Evolutionary conservation across 2,113 vertebrate genomes (phyloP).

Genomic region (Octodon degus): DNA sequence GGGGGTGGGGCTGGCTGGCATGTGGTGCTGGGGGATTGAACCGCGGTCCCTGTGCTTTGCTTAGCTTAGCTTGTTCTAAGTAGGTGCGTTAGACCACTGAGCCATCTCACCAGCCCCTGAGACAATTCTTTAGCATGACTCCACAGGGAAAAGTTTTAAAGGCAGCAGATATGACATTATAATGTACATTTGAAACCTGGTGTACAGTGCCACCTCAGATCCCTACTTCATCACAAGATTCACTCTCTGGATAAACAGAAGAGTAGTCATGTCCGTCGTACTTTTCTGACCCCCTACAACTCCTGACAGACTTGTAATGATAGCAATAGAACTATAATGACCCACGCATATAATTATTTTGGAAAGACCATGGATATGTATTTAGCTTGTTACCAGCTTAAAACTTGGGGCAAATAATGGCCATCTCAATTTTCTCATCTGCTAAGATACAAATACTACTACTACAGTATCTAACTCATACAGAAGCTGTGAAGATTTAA

Average conservation of each 20-base stretch:
- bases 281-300: conserved; percentile 27
- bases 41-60: too few relatives aligned
- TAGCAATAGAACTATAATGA: conserved; percentile 42
- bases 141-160: conserved; percentile 33
- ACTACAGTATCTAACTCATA: neutral
- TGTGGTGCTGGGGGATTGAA: too few relatives aligned
- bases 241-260: conserved; percentile 1
- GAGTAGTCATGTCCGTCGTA: neutral
- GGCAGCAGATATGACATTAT: neutral
- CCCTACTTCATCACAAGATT: conserved; percentile 18
- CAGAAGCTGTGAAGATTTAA: conserved; percentile 6
- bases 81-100: too few relatives aligned
- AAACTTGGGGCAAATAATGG: conserved; percentile 1
- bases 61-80: too few relatives aligned
- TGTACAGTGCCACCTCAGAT: conserved; percentile 21
- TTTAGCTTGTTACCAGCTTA: conserved; percentile 33
- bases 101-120: too few relatives aligned
- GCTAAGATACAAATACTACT: conserved; percentile 31
- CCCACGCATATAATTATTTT: conserved; percentile 34
- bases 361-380: conserved; percentile 23
- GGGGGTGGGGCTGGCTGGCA: too few relatives aligned
- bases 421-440: conserved; percentile 37
- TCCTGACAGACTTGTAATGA: neutral
- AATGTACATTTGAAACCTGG: conserved; percentile 36
- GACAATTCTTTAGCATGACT: neutral